Evolutionary conservation across 2,888 invertebrate genomes (phyloP).

Genomic region (Drosophila seclusa): DNA sequence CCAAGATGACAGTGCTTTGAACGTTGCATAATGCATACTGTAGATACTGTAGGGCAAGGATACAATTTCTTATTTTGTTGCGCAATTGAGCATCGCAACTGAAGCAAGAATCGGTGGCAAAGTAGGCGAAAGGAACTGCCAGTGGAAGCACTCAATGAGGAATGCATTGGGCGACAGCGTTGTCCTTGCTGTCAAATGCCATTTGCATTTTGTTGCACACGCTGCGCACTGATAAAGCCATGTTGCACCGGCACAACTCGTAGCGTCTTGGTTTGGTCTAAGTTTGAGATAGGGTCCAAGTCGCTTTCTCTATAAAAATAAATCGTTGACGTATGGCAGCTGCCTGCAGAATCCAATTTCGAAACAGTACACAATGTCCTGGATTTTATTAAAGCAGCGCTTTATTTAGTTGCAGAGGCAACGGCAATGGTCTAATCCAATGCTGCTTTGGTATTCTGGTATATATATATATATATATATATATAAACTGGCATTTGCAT

Average conservation of each 20-base stretch:
- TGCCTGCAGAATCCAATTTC: slow-evolving; percentile 70
- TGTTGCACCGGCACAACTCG: slow-evolving; percentile 29
- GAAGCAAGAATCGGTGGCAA: slow-evolving; percentile 62
- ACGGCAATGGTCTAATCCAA: slow-evolving; percentile 16
- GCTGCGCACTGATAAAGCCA: slow-evolving; percentile 56
- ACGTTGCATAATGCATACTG: slow-evolving; percentile 57
- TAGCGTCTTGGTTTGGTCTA: not conserved
- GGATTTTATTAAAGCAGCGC: slow-evolving; percentile 64
- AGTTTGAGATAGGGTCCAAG: not conserved
- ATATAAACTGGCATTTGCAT: slow-evolving; percentile 37
- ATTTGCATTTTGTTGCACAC: slow-evolving; percentile 54
- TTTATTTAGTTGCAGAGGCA: slow-evolving; percentile 15
- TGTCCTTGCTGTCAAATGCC: slow-evolving; percentile 58
- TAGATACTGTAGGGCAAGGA: slow-evolving; percentile 38
- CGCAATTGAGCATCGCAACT: slow-evolving; percentile 77
- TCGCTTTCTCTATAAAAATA: slow-evolving; percentile 48
- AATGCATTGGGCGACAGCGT: slow-evolving; percentile 58
- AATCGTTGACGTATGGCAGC: slow-evolving; percentile 67
- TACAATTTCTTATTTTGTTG: slow-evolving; percentile 74
- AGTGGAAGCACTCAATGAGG: slow-evolving; percentile 63
- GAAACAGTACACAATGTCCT: slow-evolving; percentile 39
- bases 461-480: not conserved
- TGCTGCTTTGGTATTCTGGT: slow-evolving; percentile 18
- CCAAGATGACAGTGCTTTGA: slow-evolving; percentile 9
- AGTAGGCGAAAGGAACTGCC: slow-evolving; percentile 42